These are phyloP conservation scores for Myrmophylax atrothorax DNA, from an alignment of 2,113 vertebrate genomes.

Conservation along the genomic window DNA sequence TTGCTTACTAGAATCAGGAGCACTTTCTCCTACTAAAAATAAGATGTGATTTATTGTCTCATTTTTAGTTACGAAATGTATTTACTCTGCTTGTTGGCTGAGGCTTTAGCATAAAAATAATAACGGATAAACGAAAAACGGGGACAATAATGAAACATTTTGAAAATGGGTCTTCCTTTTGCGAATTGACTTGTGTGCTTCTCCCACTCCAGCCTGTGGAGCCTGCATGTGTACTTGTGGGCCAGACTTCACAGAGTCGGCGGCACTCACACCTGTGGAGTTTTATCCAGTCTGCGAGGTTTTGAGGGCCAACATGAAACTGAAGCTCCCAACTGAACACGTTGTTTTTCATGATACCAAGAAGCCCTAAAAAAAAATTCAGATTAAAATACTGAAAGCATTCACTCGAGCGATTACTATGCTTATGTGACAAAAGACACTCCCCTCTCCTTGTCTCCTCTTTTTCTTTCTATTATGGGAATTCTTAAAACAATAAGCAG, in stretches of 20 bases:
- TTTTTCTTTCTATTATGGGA: neutral
- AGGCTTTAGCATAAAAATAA: neutral
- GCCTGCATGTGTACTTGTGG: neutral
- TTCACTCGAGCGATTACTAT: neutral
- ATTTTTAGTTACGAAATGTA: neutral
- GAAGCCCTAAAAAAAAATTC: neutral
- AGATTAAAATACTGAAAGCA: neutral
- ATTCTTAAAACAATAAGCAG: neutral
- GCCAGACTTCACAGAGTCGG: neutral
- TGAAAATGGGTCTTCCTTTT: rapidly evolving
- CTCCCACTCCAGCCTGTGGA: neutral
- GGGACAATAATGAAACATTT: neutral
- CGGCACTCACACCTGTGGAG: neutral
- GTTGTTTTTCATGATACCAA: neutral
- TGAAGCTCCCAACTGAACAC: neutral
- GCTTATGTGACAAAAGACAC: neutral
- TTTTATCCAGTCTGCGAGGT: neutral
- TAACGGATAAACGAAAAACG: neutral
- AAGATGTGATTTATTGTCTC: neutral
- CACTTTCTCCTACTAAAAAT: neutral
- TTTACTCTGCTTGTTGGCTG: neutral
- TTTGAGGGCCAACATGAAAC: neutral
- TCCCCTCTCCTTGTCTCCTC: neutral
- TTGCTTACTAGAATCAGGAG: neutral
- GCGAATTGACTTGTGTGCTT: neutral